Percentiles rank a stretch among this genome's conserved stretches.
Evolutionary conservation across 2,113 vertebrate species (phyloP).

Genomic region (Macroglossus sobrinus): DNA sequence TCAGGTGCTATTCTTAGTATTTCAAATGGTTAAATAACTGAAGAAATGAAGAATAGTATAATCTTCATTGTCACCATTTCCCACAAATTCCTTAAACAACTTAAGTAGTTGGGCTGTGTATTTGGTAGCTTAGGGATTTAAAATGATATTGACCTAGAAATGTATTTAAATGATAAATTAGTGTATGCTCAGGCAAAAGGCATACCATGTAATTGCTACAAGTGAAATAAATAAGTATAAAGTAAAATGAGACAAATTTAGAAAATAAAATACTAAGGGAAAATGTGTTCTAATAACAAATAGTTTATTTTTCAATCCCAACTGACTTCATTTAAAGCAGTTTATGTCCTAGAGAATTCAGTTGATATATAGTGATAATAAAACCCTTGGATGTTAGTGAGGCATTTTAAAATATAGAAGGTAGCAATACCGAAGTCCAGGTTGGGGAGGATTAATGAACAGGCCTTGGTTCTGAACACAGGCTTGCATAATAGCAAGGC

Average conservation of each 20-base stretch:
- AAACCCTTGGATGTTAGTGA: not conserved
- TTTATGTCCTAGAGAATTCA: not conserved
- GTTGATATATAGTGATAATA: not conserved
- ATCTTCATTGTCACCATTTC: not conserved
- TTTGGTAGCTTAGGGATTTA: not conserved
- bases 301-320: constrained; percentile 19
- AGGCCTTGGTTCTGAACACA: not conserved
- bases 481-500: not conserved
- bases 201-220: not conserved
- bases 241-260: constrained; percentile 5
- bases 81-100: not conserved
- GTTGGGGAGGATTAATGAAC: not conserved
- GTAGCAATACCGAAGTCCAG: not conserved
- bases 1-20: not conserved
- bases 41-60: not conserved
- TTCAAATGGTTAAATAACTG: not conserved
- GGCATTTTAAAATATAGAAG: not conserved
- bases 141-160: constrained; percentile 21
- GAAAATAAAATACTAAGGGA: not conserved
- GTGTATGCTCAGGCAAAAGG: not conserved
- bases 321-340: constrained; percentile 25
- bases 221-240: constrained; percentile 19
- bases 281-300: constrained; percentile 5
- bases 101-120: not conserved
- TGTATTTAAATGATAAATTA: not conserved